Conservation (phyloP, 2,113 vertebrate species). For the Alces alces region DNA sequence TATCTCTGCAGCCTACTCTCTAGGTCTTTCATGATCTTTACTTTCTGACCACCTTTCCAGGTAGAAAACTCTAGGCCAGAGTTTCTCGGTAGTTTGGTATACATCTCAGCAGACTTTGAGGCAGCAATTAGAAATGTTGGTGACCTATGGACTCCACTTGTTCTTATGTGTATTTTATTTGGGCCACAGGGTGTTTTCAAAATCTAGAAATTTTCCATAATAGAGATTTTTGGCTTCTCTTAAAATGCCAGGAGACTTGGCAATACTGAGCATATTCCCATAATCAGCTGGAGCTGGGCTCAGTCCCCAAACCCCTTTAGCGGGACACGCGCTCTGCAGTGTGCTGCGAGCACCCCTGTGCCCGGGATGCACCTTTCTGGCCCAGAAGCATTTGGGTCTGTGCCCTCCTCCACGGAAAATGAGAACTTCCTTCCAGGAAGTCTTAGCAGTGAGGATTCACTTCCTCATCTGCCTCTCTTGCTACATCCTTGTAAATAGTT, state of each 20-base stretch:
- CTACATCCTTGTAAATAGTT: background rate
- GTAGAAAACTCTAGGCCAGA: background rate
- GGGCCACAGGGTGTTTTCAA: background rate
- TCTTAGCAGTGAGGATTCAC: background rate
- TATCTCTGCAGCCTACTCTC: background rate
- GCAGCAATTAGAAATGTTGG: background rate
- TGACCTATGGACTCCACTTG: background rate
- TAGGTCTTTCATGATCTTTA: background rate
- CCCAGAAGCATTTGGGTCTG: background rate
- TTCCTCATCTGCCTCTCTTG: slow-evolving; percentile 6
- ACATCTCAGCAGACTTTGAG: background rate
- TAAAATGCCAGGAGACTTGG: slow-evolving; percentile 16
- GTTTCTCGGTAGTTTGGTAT: background rate
- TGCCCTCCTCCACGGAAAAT: background rate
- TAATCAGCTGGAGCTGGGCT: background rate
- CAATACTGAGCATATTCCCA: background rate
- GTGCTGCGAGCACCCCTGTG: background rate
- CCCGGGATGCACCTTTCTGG: background rate
- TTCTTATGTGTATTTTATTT: background rate
- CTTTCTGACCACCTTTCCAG: background rate
- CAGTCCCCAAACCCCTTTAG: background rate
- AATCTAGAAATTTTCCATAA: background rate
- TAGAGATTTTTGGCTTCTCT: background rate
- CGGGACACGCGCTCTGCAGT: background rate
- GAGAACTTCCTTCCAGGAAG: background rate